Percentiles rank a stretch among this genome's conserved stretches.
Evolutionary conservation across 1,140 invertebrate species (phyloP).

Genomic region (Drosophila littoralis): DNA sequence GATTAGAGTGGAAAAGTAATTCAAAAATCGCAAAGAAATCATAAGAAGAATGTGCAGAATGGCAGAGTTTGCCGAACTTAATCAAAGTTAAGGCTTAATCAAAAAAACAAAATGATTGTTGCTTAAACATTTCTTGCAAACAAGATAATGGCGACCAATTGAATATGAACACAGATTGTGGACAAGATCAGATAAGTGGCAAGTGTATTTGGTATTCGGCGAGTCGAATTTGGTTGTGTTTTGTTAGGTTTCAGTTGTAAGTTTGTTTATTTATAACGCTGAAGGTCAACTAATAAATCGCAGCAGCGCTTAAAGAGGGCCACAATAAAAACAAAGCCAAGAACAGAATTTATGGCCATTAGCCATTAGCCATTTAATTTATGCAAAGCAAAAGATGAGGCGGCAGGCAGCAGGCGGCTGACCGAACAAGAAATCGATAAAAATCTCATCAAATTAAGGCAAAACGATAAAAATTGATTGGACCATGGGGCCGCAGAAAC

Average conservation of each 20-base stretch:
- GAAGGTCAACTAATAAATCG: slow-evolving; percentile 73
- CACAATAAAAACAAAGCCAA: slow-evolving; percentile 23
- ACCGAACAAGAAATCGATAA: slow-evolving; percentile 64
- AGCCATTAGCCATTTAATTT: slow-evolving; percentile 74
- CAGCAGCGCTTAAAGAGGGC: slow-evolving; percentile 34
- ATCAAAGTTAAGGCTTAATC: too few relatives aligned
- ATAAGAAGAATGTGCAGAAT: too few relatives aligned
- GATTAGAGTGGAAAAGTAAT: too few relatives aligned
- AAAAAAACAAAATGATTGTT: too few relatives aligned
- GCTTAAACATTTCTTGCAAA: too few relatives aligned
- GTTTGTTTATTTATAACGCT: slow-evolving; percentile 59
- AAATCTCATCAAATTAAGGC: slow-evolving; percentile 79
- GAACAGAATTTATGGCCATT: slow-evolving; percentile 67
- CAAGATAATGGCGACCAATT: neutral
- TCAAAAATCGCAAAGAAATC: too few relatives aligned
- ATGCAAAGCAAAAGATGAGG: slow-evolving; percentile 59
- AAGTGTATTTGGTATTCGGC: neutral
- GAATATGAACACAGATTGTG: too few relatives aligned
- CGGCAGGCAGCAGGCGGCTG: slow-evolving; percentile 14
- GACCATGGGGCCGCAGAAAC: too few relatives aligned
- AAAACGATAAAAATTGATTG: slow-evolving; percentile 80
- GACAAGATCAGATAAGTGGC: neutral
- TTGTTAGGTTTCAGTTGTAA: slow-evolving; percentile 35
- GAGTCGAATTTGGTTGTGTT: neutral
- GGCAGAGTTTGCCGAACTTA: too few relatives aligned